Evolutionary conservation across 1,140 invertebrate species (phyloP).

Genomic region (Drosophila punjabiensis): DNA sequence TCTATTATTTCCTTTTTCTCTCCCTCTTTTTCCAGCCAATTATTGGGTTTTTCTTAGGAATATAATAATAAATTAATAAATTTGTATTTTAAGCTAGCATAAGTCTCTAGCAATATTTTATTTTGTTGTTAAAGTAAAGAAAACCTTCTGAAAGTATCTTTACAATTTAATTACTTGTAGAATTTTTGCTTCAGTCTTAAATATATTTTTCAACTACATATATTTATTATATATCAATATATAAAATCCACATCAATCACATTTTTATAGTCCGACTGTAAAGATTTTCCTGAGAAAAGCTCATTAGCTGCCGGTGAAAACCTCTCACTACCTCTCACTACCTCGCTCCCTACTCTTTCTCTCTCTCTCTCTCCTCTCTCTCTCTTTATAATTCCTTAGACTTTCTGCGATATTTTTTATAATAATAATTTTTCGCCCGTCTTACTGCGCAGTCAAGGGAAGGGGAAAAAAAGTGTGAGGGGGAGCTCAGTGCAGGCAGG

Average conservation of each 20-base stretch:
- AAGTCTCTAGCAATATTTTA: neutral
- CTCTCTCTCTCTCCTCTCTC: neutral
- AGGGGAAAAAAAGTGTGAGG: neutral
- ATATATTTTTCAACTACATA: neutral
- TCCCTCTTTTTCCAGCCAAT: neutral
- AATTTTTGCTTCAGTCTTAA: neutral
- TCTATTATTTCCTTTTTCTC: neutral
- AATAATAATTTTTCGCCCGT: constrained; percentile 53
- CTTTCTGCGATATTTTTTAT: constrained; percentile 50
- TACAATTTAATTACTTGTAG: neutral
- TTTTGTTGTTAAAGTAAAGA: neutral
- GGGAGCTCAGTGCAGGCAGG: neutral
- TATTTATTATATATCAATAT: neutral
- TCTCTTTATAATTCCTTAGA: constrained; percentile 32
- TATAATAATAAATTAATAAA: neutral
- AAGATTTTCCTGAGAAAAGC: constrained; percentile 3
- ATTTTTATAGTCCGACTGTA: neutral
- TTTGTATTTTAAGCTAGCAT: neutral
- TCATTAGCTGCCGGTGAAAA: neutral
- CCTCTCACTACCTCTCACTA: neutral
- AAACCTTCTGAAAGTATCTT: neutral
- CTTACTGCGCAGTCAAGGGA: constrained; percentile 15
- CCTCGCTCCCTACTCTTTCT: neutral
- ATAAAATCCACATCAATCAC: neutral
- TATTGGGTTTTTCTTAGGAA: neutral